Evolutionary conservation across 2,888 invertebrate genomes (phyloP).

Genomic region (Drosophila kuntzei): DNA sequence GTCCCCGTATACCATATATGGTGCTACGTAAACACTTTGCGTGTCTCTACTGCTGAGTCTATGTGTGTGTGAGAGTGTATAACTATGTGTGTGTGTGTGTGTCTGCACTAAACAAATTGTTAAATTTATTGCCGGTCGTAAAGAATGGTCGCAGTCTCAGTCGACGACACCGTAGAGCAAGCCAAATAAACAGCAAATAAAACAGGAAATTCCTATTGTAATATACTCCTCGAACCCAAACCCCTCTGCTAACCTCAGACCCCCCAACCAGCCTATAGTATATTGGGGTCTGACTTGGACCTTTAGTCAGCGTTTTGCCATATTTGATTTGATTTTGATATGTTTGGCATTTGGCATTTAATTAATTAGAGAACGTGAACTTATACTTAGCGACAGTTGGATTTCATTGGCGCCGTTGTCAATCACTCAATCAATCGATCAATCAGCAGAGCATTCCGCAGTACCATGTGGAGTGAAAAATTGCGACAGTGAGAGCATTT

Average conservation of each 20-base stretch:
- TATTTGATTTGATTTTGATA: constrained; percentile 59
- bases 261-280: neutral
- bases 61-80: constrained; percentile 10
- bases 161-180: constrained; percentile 38
- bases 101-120: constrained; percentile 82
- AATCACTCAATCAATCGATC: constrained; percentile 78
- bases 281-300: neutral
- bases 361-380: constrained; percentile 76
- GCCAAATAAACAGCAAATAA: constrained; percentile 46
- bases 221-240: constrained; percentile 51
- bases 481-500: constrained; percentile 64
- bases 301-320: constrained; percentile 31
- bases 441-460: constrained; percentile 66
- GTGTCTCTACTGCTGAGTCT: constrained; percentile 44
- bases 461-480: constrained; percentile 76
- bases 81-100: constrained; percentile 45
- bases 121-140: constrained; percentile 83
- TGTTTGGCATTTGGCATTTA: constrained; percentile 62
- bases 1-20: constrained; percentile 69
- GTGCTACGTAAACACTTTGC: constrained; percentile 75
- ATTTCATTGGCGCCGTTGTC: constrained; percentile 77
- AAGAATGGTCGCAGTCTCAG: constrained; percentile 79
- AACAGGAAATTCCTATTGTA: constrained; percentile 62
- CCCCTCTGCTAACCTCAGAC: neutral
- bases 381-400: constrained; percentile 44